Conservation (phyloP, 92 coral and sea anemone genomes). For the Heliopora coerulea region DNA sequence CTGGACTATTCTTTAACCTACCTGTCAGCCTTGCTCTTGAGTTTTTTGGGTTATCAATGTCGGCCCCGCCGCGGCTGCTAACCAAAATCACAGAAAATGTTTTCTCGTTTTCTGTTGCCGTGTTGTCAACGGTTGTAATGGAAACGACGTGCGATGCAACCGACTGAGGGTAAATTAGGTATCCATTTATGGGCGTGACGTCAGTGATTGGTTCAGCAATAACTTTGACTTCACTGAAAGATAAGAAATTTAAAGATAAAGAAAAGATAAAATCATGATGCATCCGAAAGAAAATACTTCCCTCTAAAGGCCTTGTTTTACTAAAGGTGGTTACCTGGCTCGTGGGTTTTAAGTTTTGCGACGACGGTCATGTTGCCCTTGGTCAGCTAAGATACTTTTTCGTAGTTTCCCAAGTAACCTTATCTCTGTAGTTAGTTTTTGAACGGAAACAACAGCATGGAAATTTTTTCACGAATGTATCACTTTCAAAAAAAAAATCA, state of each 20-base stretch:
- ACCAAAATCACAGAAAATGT: constrained; percentile 61
- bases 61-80: constrained; percentile 86
- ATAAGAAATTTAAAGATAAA: no score
- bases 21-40: constrained; percentile 60
- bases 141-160: constrained; percentile 46
- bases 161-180: constrained; percentile 58
- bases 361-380: no score
- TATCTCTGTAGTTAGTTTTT: no score
- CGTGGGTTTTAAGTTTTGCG: no score
- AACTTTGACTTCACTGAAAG: constrained; percentile 58
- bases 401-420: no score
- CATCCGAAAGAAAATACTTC: not conserved
- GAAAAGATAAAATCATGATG: not conserved
- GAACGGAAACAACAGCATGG: no score
- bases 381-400: no score
- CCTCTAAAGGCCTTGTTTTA: no score
- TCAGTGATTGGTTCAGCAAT: constrained; percentile 56
- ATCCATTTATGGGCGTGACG: constrained; percentile 77
- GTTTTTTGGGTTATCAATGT: constrained; percentile 44
- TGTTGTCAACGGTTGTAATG: constrained; percentile 64
- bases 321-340: no score
- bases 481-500: no score
- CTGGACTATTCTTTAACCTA: no score
- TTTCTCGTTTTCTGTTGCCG: constrained; percentile 64
- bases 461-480: no score